Percentiles rank a stretch among this genome's conserved stretches.
Conservation (phyloP, 2,888 invertebrate species). For the Leptinotarsa tumamoca region DNA sequence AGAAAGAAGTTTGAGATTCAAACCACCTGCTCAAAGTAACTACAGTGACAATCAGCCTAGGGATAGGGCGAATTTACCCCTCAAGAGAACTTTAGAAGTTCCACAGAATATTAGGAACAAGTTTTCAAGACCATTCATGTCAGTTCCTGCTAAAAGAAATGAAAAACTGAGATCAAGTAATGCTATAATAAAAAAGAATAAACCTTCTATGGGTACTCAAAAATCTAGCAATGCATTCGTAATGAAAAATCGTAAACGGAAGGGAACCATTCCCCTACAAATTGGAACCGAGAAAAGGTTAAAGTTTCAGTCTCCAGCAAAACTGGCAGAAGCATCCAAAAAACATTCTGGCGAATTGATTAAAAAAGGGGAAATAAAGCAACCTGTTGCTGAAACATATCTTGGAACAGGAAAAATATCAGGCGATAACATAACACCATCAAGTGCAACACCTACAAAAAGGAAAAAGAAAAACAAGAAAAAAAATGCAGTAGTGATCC, state of each 20-base stretch:
- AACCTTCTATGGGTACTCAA: background rate
- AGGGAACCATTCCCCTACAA: background rate
- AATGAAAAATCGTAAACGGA: slow-evolving; percentile 2
- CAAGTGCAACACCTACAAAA: background rate
- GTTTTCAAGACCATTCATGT: background rate
- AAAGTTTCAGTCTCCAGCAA: background rate
- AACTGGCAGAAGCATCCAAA: too few relatives aligned
- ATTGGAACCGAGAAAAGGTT: background rate
- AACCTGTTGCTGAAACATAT: background rate
- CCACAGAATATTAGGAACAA: background rate
- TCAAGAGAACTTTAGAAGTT: background rate
- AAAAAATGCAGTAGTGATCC: background rate
- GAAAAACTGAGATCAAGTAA: too few relatives aligned
- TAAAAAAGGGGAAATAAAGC: background rate
- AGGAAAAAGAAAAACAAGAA: slow-evolving; percentile 17
- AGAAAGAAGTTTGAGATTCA: slow-evolving; percentile 11
- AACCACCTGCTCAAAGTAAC: background rate
- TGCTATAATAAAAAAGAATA: too few relatives aligned
- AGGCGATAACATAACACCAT: background rate
- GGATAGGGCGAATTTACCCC: background rate
- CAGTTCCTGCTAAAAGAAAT: background rate
- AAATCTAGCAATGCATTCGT: background rate
- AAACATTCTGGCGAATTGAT: background rate
- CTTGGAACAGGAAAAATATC: background rate
- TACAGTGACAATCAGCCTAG: background rate